Percentiles rank a stretch among this genome's conserved stretches.
Conservation (phyloP, 2,888 invertebrate genomes). For the Vandiemenella viatica region DNA sequence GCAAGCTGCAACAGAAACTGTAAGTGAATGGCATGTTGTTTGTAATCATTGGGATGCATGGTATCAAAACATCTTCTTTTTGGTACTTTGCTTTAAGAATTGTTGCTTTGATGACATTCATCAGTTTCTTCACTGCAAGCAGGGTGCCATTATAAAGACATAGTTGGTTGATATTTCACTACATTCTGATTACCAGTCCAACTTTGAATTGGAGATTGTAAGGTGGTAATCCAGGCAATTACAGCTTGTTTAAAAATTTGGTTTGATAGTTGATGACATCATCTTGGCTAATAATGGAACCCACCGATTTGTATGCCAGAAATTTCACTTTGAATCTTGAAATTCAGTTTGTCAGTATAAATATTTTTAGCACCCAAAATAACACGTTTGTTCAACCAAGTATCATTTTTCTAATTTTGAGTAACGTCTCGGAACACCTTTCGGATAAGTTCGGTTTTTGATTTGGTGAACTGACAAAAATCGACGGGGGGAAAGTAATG, state of each 20-base stretch:
- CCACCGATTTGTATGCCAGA: conserved; percentile 14
- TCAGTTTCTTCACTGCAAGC: conserved; percentile 18
- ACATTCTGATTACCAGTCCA: conserved; percentile 19
- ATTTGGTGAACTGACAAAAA: conserved; percentile 20
- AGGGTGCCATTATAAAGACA: conserved; percentile 21
- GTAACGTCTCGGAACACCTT: conserved; percentile 23
- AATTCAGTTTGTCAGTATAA: background rate
- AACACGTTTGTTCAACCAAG: conserved; percentile 19
- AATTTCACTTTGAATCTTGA: background rate
- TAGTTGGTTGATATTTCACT: conserved; percentile 20
- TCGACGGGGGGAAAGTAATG: conserved; percentile 20
- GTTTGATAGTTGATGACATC: conserved; percentile 15
- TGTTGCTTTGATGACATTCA: conserved; percentile 19
- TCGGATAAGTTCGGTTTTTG: conserved; percentile 21
- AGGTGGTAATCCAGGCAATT: too few relatives aligned
- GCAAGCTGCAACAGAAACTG: conserved; percentile 20
- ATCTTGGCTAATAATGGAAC: conserved; percentile 13
- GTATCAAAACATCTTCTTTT: conserved; percentile 15
- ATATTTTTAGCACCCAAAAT: conserved; percentile 14
- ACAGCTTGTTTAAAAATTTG: conserved; percentile 17
- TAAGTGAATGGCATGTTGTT: conserved; percentile 17
- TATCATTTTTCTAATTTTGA: conserved; percentile 20
- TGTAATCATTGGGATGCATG: conserved; percentile 17
- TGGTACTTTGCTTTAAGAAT: conserved; percentile 15
- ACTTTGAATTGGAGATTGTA: conserved; percentile 19